Conservation (phyloP, 1,140 invertebrate genomes). For the Spodoptera frugiperda region DNA sequence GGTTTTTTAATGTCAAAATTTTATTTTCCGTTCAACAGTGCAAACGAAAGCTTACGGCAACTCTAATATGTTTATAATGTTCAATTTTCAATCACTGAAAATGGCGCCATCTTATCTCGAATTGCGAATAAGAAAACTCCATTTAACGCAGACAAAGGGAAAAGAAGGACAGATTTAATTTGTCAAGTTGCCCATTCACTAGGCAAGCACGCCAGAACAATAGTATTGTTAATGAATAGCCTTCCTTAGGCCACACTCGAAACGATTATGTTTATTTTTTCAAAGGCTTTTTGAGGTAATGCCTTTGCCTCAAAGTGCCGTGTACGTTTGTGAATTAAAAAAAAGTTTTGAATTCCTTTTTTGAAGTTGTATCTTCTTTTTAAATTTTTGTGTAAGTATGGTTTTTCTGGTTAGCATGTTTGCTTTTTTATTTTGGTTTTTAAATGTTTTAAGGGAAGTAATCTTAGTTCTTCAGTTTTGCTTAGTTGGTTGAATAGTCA, state of each 20-base stretch:
- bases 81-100: neutral
- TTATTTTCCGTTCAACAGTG: too few relatives aligned
- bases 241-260: slow-evolving; percentile 26
- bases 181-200: slow-evolving; percentile 42
- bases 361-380: slow-evolving; percentile 7
- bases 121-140: slow-evolving; percentile 46
- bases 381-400: neutral
- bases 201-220: slow-evolving; percentile 43
- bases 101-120: slow-evolving; percentile 9
- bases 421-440: neutral
- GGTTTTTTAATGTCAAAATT: too few relatives aligned
- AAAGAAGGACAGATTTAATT: slow-evolving; percentile 48
- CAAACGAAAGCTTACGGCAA: too few relatives aligned
- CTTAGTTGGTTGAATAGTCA: too few relatives aligned
- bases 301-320: slow-evolving; percentile 24
- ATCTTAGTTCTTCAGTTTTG: too few relatives aligned
- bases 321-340: slow-evolving; percentile 7
- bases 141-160: slow-evolving; percentile 49
- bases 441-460: neutral
- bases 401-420: neutral
- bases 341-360: slow-evolving; percentile 9
- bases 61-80: neutral
- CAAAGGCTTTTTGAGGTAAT: slow-evolving; percentile 18
- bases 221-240: slow-evolving; percentile 49
- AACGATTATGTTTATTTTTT: slow-evolving; percentile 31